These are phyloP conservation scores for Delphinus delphis DNA, from an alignment of 2,113 vertebrate genomes.

Conservation along the genomic window DNA sequence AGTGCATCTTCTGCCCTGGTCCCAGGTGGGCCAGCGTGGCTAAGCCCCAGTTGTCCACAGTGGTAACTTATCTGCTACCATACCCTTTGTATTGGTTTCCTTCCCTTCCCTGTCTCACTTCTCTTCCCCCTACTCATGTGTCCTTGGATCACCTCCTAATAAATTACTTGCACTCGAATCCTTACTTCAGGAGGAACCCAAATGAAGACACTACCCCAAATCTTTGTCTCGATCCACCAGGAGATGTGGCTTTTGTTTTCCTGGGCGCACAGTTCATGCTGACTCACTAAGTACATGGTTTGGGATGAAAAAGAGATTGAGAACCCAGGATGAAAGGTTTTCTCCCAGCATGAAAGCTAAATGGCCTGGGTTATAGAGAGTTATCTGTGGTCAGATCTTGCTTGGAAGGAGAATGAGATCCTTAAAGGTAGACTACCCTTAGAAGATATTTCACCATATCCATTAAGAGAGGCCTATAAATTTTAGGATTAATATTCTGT, in stretches of 20 bases:
- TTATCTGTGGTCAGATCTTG: conserved; percentile 16
- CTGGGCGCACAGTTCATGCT: neutral
- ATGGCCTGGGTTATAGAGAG: neutral
- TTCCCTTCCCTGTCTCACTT: neutral
- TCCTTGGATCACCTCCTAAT: neutral
- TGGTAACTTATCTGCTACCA: neutral
- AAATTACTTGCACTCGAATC: neutral
- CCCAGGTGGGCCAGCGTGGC: neutral
- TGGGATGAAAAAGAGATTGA: neutral
- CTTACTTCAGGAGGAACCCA: neutral
- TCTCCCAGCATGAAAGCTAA: neutral
- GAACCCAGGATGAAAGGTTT: neutral
- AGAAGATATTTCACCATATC: neutral
- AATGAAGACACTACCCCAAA: neutral
- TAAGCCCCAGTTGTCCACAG: neutral
- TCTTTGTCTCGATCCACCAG: neutral
- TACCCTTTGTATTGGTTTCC: neutral
- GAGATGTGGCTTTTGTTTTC: neutral
- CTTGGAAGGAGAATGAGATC: neutral
- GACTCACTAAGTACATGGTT: neutral
- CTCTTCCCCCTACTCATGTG: neutral
- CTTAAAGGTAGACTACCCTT: neutral
- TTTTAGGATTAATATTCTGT: neutral
- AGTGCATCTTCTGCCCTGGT: neutral
- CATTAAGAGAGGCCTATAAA: conserved; percentile 40